Evolutionary conservation across 2,888 invertebrate genomes (phyloP).

Genomic region (Sphinx pinastri): DNA sequence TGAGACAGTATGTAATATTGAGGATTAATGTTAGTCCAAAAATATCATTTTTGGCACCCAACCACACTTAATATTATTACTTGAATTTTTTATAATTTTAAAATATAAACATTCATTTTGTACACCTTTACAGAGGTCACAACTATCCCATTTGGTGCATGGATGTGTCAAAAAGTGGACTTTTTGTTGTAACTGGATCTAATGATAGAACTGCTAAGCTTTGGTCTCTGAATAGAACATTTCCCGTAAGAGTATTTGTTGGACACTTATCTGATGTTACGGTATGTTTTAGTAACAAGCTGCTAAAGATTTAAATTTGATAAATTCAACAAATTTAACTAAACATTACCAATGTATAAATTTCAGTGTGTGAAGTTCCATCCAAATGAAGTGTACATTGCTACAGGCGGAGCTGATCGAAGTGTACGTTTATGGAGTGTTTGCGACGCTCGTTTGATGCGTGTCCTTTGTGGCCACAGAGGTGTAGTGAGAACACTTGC

Average conservation of each 20-base stretch:
- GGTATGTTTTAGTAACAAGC: slow-evolving; percentile 75
- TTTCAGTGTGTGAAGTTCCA: slow-evolving; percentile 93
- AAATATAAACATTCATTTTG: no score
- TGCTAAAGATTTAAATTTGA: no score
- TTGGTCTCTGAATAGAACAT: slow-evolving; percentile 92
- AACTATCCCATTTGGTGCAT: slow-evolving; percentile 95
- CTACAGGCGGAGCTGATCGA: slow-evolving; percentile 95
- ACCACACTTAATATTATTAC: no score
- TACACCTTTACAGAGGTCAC: slow-evolving; percentile 86
- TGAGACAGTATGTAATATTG: no score
- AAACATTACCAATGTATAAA: background rate
- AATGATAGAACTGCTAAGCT: slow-evolving; percentile 91
- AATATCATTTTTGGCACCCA: no score
- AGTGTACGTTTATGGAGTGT: slow-evolving; percentile 94
- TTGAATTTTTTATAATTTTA: no score
- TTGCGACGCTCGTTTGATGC: slow-evolving; percentile 90
- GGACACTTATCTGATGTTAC: slow-evolving; percentile 96
- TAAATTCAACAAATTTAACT: no score
- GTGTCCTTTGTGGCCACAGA: slow-evolving; percentile 91
- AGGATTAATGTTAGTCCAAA: no score
- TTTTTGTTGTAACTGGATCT: slow-evolving; percentile 91
- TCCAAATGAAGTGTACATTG: slow-evolving; percentile 95
- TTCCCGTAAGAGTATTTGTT: slow-evolving; percentile 92
- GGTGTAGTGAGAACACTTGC: slow-evolving; percentile 89
- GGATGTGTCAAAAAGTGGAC: slow-evolving; percentile 86